Evolutionary conservation across 2,888 invertebrate genomes (phyloP).

Genomic region (Pardosa pseudoannulata): DNA sequence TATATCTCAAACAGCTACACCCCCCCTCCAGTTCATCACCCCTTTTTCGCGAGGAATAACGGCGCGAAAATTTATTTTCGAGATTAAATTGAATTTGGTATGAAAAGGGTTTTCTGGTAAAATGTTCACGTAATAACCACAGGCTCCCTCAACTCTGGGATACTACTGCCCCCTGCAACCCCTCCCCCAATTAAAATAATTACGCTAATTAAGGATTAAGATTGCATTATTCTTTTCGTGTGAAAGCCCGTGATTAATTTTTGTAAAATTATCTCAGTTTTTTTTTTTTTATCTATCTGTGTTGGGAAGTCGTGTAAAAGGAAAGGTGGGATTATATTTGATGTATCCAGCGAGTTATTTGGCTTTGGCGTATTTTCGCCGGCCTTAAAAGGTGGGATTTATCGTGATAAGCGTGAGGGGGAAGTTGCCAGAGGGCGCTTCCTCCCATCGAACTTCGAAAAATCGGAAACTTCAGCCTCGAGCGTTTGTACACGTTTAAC

Average conservation of each 20-base stretch:
- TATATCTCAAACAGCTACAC: no score
- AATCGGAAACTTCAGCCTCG: no score
- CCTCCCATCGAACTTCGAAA: no score
- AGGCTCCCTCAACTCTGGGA: slow-evolving; percentile 10
- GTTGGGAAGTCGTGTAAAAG: background rate
- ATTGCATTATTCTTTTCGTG: slow-evolving; percentile 11
- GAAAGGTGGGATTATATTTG: slow-evolving; percentile 7
- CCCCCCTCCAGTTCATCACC: background rate
- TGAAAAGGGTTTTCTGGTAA: background rate
- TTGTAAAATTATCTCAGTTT: slow-evolving; percentile 2
- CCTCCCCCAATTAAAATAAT: slow-evolving; percentile 57
- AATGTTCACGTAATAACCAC: slow-evolving; percentile 15
- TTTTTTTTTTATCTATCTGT: background rate
- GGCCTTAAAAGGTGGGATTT: no score
- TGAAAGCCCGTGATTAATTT: slow-evolving; percentile 18
- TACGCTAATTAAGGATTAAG: slow-evolving; percentile 40
- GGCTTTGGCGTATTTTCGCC: background rate
- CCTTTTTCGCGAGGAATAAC: background rate
- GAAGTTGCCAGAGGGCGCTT: no score
- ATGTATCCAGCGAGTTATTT: background rate
- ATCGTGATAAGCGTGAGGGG: no score
- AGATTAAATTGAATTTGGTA: slow-evolving; percentile 14
- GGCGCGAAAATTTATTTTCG: slow-evolving; percentile 5
- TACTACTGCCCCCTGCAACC: no score
- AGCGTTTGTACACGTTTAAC: no score